A percentile compares a stretch with the other conserved stretches of the same genome.
These are phyloP conservation scores for Coreius guichenoti DNA, from an alignment of 2,797 vertebrate species.

Conservation along the genomic window DNA sequence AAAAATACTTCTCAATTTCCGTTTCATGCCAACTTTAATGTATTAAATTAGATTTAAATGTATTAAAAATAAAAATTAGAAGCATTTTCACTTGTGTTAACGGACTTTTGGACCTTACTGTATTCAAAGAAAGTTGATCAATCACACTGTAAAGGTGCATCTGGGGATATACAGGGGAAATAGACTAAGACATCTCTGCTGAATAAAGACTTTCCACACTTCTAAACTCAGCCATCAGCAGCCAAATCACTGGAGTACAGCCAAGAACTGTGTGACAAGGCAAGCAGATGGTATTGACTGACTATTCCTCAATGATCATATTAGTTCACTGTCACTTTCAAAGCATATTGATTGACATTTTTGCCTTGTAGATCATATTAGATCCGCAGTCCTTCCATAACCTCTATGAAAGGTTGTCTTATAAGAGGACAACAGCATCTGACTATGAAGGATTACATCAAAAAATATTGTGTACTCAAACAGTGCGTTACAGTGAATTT, in stretches of 20 bases:
- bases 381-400: constrained; percentile 45
- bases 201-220: constrained; percentile 68
- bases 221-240: constrained; percentile 51
- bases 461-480: constrained; percentile 4
- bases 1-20: background rate
- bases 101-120: background rate
- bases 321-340: constrained; percentile 63
- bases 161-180: constrained; percentile 69
- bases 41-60: background rate
- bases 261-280: constrained; percentile 41
- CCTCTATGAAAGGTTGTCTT: constrained; percentile 45
- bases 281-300: constrained; percentile 51
- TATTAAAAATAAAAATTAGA: background rate
- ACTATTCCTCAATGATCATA: constrained; percentile 54
- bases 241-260: constrained; percentile 34
- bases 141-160: constrained; percentile 66
- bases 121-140: constrained; percentile 55
- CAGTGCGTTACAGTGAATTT: background rate
- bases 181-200: constrained; percentile 69
- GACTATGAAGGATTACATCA: constrained; percentile 12
- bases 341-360: constrained; percentile 55
- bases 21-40: background rate
- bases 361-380: constrained; percentile 58
- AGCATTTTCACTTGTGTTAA: background rate
- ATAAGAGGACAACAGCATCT: constrained; percentile 33